Evolutionary conservation across 64 coral and sea anemone genomes (phyloP), one percentile per base, ranked within the genome.

Genomic region (Hydrozoanthus tunicans): DNA sequence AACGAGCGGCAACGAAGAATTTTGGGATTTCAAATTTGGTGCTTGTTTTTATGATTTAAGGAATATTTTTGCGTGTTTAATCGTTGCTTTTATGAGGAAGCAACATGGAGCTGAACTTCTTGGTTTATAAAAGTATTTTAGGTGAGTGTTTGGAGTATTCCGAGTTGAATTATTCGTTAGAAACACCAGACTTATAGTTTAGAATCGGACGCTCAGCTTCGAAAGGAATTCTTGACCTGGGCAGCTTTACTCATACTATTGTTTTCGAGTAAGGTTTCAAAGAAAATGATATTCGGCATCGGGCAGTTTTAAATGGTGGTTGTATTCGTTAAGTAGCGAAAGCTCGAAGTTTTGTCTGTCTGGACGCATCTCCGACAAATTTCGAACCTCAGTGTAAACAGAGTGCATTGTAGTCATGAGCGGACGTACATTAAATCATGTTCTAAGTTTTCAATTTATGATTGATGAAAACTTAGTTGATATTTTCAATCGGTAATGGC

Each of bases 1-100:
- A 59, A 59, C 70, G 84, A 72, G 84, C 6, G 68, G 84, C 84
- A 88, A 74, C 84, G 84, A 88, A 58, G 55, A 58, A 59, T 70
- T 88, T 74, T 88, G 74, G 57, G 57, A 51, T 51, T 88, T 88
- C 66, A 59, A 88, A 73, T 74, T 88, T 27, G 54, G 6, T 73
- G 68, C 23, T 13, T 15, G 43, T 73, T 73, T 88, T 88, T 74
- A 74, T 60, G 68, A 73, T 88, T 60, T 74, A 73, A 69, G 53
- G 58, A 32, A 70, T 59, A 73, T 88, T 59, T 60, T 25, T 74
- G 68, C 67, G 51, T 0, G 20, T 8, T 26, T 72, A 88, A 59
- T 73, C 20, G 7, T 26, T 14, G 55, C 25, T 17, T 59, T 88
- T 55, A 60, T 74, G 51, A 60, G 68, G 25, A 88, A 73, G 51